Conservation (phyloP, 2,888 invertebrate species). For the Spilarctia lutea region DNA sequence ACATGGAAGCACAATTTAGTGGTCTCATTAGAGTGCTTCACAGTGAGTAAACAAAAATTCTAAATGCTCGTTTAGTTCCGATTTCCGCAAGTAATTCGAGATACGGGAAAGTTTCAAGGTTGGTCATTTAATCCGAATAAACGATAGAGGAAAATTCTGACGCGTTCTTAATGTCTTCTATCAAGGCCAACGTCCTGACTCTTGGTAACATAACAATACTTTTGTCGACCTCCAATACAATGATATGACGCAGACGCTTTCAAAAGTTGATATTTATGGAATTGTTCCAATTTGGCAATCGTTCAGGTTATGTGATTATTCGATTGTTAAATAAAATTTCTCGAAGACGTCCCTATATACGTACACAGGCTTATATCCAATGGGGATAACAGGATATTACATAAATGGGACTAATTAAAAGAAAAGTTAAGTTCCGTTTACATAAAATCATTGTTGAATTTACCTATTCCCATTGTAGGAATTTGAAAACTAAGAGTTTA, state of each 20-base stretch:
- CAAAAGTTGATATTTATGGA: slow-evolving; percentile 17
- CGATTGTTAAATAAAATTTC: neutral
- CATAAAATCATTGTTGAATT: too few species aligned
- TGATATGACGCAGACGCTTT: slow-evolving; percentile 7
- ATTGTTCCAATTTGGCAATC: slow-evolving; percentile 26
- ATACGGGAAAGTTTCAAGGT: neutral
- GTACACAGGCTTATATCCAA: too few species aligned
- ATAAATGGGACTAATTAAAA: too few species aligned
- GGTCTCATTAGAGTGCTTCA: neutral
- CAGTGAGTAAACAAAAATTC: neutral
- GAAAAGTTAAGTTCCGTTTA: too few species aligned
- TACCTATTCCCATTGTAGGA: too few species aligned
- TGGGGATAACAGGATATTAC: too few species aligned
- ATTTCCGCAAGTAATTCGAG: neutral
- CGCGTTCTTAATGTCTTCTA: slow-evolving; percentile 14
- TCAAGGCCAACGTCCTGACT: slow-evolving; percentile 12
- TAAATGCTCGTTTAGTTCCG: neutral
- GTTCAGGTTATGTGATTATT: neutral
- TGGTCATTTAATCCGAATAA: slow-evolving; percentile 1
- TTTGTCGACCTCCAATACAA: slow-evolving; percentile 11
- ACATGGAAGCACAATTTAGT: neutral
- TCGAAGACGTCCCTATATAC: neutral
- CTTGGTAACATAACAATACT: slow-evolving; percentile 11
- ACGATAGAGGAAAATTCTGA: slow-evolving; percentile 13
- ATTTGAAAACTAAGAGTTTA: too few species aligned